phyloP scores from a whole-genome alignment of 2,888 invertebrate genomes.

The Zhuqinia jingwanae region DNA sequence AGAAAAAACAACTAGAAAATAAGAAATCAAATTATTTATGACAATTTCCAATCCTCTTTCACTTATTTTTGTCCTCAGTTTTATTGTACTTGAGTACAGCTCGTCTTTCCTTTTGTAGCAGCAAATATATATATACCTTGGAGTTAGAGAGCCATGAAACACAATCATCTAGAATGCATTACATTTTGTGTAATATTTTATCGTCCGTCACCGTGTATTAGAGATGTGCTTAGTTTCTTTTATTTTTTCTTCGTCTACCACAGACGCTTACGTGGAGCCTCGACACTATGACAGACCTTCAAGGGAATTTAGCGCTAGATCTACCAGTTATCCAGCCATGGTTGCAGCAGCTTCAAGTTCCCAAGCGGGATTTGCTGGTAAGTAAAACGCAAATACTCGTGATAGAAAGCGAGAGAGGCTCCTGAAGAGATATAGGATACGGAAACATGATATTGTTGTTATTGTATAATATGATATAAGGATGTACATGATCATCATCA shows the following conservation, averaged over 20 bases:
- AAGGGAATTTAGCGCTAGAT: constrained; percentile 73
- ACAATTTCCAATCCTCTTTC: neutral
- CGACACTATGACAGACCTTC: constrained; percentile 69
- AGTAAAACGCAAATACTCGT: constrained; percentile 33
- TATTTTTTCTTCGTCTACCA: neutral
- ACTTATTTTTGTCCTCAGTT: neutral
- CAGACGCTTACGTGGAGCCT: constrained; percentile 67
- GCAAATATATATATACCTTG: too few relatives aligned
- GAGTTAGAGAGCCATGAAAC: too few relatives aligned
- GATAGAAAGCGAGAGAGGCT: neutral
- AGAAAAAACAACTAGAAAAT: neutral
- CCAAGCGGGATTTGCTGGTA: constrained; percentile 76
- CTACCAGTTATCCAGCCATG: constrained; percentile 72
- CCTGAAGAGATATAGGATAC: too few relatives aligned
- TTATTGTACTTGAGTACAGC: neutral
- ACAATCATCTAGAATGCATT: neutral
- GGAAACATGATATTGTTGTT: constrained; percentile 42
- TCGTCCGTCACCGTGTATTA: neutral
- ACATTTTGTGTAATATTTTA: neutral
- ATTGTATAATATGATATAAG: neutral
- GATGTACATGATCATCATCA: constrained; percentile 15
- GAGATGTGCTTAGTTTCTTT: neutral
- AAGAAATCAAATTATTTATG: constrained; percentile 53
- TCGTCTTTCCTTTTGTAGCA: neutral
- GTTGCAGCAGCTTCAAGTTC: constrained; percentile 60